Base-by-base conservation (phyloP, 2,113 vertebrate genomes). In the Oreamnos americanus region DNA sequence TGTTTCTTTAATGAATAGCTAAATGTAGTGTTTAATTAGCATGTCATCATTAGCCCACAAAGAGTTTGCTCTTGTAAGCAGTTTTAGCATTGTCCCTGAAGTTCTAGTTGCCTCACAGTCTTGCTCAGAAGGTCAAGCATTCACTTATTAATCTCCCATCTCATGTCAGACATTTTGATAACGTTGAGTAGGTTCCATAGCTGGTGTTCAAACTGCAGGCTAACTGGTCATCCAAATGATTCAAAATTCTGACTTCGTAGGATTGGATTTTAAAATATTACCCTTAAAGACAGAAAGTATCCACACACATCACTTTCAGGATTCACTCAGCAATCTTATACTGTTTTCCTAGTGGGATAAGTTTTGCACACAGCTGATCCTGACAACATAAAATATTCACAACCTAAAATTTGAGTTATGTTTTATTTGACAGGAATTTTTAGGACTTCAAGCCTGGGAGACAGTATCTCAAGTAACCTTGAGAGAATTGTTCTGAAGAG, bases 21-120 rank as follows among this genome's bases (percentile, higher is more conserved):
- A 87, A 71, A 84, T 45, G 43, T n/a, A 1, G 21, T 92, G 62
- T 94, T 97, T 92, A 43, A 94, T 97, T 86, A 87, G n/a, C 33
- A 23, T 84, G 23, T 71, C 89, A 62, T 79, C 51, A 36, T 45
- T 47, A 84, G 45, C 81, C 28, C 71, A 45, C 4, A 5, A 91
- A 94, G 60, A 62, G 33, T 87, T 87, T 33, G 30, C 49, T 90
- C 55, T 82, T 30, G 2, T 45, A 62, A 83, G 83, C 45, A 49
- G 23, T 91, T 89, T 57, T 45, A 9, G 1, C n/a, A 6, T 12
- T 28, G n/a, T 53, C 21, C 47, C 60, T 23, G 30, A 16, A 6
- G 30, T 90, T 74, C 57, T 25, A 21, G 47, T 71, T 39, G 7
- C 33, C 36, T 53, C 5, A 0, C 33, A 10, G 4, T n/a, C 30